Percentiles rank a stretch among this genome's conserved stretches.
phyloP scores from a whole-genome alignment of 2,797 vertebrate genomes.

The Lutjanus campechanus region DNA sequence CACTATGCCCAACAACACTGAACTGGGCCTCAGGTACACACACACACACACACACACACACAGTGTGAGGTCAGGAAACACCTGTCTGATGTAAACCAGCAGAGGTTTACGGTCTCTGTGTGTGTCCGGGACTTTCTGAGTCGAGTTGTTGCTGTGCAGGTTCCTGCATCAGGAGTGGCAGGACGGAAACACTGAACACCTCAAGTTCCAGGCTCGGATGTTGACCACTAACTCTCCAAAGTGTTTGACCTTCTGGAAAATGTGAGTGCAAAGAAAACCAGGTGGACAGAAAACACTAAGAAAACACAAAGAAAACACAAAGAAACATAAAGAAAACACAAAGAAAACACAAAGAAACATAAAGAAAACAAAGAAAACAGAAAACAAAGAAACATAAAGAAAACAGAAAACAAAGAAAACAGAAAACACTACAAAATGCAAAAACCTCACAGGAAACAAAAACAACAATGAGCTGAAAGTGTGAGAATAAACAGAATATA shows the following conservation, averaged over 20 bases:
- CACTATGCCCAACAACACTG: constrained; percentile 92
- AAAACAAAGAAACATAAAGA: no score
- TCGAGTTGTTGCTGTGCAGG: constrained; percentile 85
- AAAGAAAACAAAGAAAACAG: no score
- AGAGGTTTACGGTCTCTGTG: background rate
- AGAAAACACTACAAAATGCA: no score
- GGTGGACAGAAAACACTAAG: no score
- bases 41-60: background rate
- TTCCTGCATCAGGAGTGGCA: constrained; percentile 92
- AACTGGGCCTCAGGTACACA: constrained; percentile 93
- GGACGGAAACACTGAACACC: constrained; percentile 92
- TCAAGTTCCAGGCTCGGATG: constrained; percentile 95
- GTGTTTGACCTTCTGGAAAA: constrained; percentile 96
- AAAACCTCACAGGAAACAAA: no score
- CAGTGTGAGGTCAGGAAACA: background rate
- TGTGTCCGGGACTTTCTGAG: constrained; percentile 3
- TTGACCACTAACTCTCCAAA: constrained; percentile 91
- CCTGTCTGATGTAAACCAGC: background rate
- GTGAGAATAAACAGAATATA: no score
- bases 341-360: no score
- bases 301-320: no score
- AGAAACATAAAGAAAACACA: no score
- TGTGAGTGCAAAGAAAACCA: constrained; percentile 85
- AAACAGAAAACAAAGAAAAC: no score
- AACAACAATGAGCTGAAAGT: no score